Evolutionary conservation across 2,113 vertebrate genomes (phyloP).

Genomic region (Bubo scandiacus): DNA sequence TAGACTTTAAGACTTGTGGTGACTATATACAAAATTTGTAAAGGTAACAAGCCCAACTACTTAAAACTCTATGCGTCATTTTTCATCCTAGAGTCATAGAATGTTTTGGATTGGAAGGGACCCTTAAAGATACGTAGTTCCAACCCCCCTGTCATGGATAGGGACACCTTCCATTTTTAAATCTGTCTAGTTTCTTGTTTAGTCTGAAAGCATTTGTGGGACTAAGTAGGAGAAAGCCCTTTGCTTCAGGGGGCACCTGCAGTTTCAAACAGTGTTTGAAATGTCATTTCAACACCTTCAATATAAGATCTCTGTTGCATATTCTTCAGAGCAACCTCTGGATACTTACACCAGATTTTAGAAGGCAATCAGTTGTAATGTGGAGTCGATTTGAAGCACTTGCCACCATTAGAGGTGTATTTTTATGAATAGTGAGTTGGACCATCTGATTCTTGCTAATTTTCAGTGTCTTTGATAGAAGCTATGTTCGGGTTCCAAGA

Average conservation of each 20-base stretch:
- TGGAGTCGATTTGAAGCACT: background rate
- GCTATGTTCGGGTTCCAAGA: background rate
- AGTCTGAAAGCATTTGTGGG: background rate
- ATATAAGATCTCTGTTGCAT: background rate
- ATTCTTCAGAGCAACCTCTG: background rate
- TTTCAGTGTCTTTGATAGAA: background rate
- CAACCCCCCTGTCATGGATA: no score
- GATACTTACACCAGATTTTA: background rate
- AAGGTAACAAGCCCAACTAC: background rate
- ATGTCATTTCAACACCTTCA: background rate
- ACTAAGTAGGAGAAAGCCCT: background rate
- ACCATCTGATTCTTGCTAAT: background rate
- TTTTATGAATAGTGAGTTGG: background rate
- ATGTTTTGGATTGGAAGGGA: no score
- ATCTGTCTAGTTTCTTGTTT: background rate
- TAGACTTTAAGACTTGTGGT: background rate
- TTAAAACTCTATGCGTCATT: rapidly evolving
- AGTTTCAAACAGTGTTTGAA: background rate
- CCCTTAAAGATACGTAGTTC: no score
- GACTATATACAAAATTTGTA: background rate
- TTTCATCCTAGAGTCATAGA: background rate
- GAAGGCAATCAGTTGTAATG: background rate
- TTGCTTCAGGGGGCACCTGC: background rate
- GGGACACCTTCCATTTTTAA: background rate
- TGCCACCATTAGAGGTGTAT: background rate